phyloP scores from a whole-genome alignment of 2,797 vertebrate species.

The Momotus momota region DNA sequence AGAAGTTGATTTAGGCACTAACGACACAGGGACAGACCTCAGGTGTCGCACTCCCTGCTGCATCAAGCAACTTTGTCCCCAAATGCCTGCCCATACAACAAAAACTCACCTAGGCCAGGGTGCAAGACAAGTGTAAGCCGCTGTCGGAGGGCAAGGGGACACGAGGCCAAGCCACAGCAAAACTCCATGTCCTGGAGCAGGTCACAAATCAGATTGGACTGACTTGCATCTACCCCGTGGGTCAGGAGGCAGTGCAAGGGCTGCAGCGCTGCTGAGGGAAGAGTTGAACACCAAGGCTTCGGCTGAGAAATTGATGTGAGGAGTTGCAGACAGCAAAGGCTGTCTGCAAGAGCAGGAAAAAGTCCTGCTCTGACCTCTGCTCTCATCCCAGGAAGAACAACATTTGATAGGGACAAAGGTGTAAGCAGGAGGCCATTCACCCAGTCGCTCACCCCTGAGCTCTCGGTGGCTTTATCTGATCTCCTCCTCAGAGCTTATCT shows the following conservation, averaged over 20 bases:
- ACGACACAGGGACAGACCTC: background rate
- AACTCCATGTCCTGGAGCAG: background rate
- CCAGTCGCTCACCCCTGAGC: fast-evolving
- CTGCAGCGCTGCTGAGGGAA: background rate
- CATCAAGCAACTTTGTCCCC: background rate
- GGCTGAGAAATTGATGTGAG: background rate
- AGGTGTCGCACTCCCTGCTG: background rate
- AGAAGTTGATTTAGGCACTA: background rate
- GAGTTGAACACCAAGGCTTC: background rate
- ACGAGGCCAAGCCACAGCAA: background rate
- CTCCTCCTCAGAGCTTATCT: background rate
- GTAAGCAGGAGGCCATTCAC: background rate
- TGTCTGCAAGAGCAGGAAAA: background rate
- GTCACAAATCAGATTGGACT: background rate
- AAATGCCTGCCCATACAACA: background rate
- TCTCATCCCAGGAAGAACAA: background rate
- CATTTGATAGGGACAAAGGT: background rate
- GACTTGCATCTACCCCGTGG: background rate
- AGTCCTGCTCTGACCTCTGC: background rate
- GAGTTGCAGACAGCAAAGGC: background rate
- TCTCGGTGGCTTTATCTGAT: background rate
- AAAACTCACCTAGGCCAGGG: background rate
- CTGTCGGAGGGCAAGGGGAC: background rate
- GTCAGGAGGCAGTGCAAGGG: background rate
- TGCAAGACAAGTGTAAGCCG: background rate